phyloP scores from a whole-genome alignment of 2,113 vertebrate species.

The Trogon surrucura region DNA sequence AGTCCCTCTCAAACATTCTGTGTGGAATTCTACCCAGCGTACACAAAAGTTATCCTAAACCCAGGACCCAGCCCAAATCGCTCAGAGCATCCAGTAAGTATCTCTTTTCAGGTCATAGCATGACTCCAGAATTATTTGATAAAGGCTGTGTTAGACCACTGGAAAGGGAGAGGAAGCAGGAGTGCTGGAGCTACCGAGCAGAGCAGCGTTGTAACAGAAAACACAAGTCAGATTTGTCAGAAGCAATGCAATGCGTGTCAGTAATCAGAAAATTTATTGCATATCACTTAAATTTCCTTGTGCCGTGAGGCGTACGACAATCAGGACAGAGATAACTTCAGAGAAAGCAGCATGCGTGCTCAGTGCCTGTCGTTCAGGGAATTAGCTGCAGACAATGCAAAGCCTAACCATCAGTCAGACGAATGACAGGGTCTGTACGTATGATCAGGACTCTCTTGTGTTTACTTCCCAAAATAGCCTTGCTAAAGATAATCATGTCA shows the following conservation, averaged over 20 bases:
- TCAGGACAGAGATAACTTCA: not conserved
- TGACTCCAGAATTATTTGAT: not conserved
- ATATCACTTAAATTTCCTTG: not conserved
- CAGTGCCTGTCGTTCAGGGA: not conserved
- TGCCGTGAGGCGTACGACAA: not conserved
- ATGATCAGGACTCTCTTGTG: not conserved
- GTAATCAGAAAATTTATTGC: not conserved
- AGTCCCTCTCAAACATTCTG: not conserved
- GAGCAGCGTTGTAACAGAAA: not conserved
- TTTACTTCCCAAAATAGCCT: constrained; percentile 40
- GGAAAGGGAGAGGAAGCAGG: not conserved
- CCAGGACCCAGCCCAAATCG: not conserved
- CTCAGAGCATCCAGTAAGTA: not conserved
- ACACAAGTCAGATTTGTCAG: not conserved
- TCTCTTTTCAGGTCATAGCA: not conserved
- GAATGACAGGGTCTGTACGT: not conserved
- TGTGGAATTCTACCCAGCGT: not conserved
- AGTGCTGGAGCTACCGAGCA: not conserved
- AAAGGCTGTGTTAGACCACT: no score
- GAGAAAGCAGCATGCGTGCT: not conserved
- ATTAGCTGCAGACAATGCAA: constrained; percentile 36
- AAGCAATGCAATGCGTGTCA: not conserved
- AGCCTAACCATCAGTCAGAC: constrained; percentile 1
- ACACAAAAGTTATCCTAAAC: not conserved
- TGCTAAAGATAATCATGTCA: not conserved